phyloP scores from a whole-genome alignment of 1,140 invertebrate genomes.

The Drosophila pandora region DNA sequence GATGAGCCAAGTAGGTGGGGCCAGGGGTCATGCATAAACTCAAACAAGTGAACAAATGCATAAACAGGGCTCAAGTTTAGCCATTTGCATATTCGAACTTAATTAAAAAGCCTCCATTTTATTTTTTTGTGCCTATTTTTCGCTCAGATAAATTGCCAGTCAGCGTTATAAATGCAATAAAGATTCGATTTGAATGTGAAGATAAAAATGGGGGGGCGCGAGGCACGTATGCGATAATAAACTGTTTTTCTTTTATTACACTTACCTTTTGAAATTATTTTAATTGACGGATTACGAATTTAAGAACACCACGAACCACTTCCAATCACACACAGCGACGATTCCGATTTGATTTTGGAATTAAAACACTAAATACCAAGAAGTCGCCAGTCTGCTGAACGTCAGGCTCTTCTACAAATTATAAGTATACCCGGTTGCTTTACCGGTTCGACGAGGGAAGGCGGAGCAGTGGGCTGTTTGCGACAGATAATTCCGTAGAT shows the following conservation, averaged over 20 bases:
- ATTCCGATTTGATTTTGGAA: constrained; percentile 29
- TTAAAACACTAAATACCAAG: constrained; percentile 49
- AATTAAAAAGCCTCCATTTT: constrained; percentile 32
- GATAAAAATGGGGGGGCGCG: constrained; percentile 5
- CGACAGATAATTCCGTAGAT: constrained; percentile 51
- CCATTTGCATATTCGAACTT: constrained; percentile 20
- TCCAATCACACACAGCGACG: constrained; percentile 56
- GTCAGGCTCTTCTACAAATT: constrained; percentile 5
- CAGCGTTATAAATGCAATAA: constrained; percentile 34
- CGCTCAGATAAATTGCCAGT: constrained; percentile 40
- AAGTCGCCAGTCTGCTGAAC: constrained; percentile 28
- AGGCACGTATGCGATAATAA: neutral
- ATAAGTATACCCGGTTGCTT: no score
- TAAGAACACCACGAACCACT: constrained; percentile 59
- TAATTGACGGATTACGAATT: constrained; percentile 33
- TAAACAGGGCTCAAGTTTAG: constrained; percentile 38
- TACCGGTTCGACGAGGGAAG: no score
- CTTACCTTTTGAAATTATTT: constrained; percentile 62
- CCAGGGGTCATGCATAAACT: constrained; percentile 43
- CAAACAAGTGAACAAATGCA: constrained; percentile 57
- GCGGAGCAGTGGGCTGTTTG: neutral
- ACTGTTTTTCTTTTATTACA: constrained; percentile 37
- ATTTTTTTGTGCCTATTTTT: constrained; percentile 9
- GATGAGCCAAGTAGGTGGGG: constrained; percentile 20
- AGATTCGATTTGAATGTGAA: constrained; percentile 19